phyloP scores from a whole-genome alignment of 2,888 invertebrate species.

The Lutraria lutraria region DNA sequence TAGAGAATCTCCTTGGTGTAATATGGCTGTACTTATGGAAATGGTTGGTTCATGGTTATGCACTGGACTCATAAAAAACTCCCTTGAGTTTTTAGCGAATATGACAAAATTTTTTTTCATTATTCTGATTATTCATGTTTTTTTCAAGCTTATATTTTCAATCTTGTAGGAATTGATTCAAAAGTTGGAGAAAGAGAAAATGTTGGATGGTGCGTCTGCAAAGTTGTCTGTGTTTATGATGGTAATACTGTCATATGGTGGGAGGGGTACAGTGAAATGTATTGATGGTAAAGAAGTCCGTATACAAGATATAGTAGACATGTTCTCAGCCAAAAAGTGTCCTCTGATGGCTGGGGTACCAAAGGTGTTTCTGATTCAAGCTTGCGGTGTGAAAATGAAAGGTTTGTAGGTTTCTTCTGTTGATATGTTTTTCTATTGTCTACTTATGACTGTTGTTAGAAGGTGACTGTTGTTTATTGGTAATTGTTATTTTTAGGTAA shows the following conservation, averaged over 20 bases:
- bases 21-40: too few relatives aligned
- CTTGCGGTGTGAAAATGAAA: conserved; percentile 60
- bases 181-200: conserved; percentile 27
- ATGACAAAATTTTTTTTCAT: too few relatives aligned
- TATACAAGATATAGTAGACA: conserved; percentile 54
- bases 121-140: too few relatives aligned
- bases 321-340: conserved; percentile 57
- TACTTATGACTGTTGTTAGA: too few relatives aligned
- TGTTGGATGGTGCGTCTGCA: conserved; percentile 29
- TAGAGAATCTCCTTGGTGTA: too few relatives aligned
- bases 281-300: conserved; percentile 51
- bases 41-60: too few relatives aligned
- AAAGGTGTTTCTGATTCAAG: conserved; percentile 63
- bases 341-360: conserved; percentile 49
- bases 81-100: too few relatives aligned
- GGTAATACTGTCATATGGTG: conserved; percentile 63
- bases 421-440: neutral
- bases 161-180: conserved; percentile 43
- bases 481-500: too few relatives aligned
- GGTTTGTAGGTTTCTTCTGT: conserved; percentile 24
- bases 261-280: conserved; percentile 55
- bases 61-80: too few relatives aligned
- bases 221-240: conserved; percentile 47
- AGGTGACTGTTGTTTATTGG: too few relatives aligned
- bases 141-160: neutral